Evolutionary conservation across 2,888 invertebrate genomes (phyloP).

Genomic region (Rhagium mordax): DNA sequence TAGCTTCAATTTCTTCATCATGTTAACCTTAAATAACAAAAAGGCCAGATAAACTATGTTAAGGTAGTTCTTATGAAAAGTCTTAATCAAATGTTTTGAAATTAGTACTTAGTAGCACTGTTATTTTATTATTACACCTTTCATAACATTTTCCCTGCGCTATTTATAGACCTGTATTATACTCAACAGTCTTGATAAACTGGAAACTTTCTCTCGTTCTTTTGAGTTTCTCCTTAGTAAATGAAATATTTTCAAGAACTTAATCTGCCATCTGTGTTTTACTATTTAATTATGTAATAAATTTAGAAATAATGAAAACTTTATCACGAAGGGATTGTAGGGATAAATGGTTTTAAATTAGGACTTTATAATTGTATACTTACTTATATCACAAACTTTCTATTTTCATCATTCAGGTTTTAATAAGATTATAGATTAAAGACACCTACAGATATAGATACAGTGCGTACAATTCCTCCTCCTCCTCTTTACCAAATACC

Average conservation of each 20-base stretch:
- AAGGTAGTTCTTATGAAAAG: background rate
- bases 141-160: background rate
- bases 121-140: background rate
- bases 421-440: too few relatives aligned
- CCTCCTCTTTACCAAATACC: too few relatives aligned
- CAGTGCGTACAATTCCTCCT: too few relatives aligned
- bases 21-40: background rate
- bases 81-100: background rate
- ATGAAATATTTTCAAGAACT: slow-evolving; percentile 17
- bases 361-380: background rate
- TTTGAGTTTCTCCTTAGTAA: background rate
- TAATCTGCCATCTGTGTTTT: slow-evolving; percentile 12
- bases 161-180: background rate
- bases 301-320: slow-evolving; percentile 5
- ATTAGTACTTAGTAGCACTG: background rate
- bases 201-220: background rate
- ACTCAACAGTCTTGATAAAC: background rate
- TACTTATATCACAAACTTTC: background rate
- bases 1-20: background rate
- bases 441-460: too few relatives aligned
- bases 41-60: background rate
- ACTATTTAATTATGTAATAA: slow-evolving; percentile 21
- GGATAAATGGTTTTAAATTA: background rate
- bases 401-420: too few relatives aligned
- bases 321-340: background rate